Conservation (phyloP, 1,140 invertebrate genomes). For the Drosophila miranda region DNA sequence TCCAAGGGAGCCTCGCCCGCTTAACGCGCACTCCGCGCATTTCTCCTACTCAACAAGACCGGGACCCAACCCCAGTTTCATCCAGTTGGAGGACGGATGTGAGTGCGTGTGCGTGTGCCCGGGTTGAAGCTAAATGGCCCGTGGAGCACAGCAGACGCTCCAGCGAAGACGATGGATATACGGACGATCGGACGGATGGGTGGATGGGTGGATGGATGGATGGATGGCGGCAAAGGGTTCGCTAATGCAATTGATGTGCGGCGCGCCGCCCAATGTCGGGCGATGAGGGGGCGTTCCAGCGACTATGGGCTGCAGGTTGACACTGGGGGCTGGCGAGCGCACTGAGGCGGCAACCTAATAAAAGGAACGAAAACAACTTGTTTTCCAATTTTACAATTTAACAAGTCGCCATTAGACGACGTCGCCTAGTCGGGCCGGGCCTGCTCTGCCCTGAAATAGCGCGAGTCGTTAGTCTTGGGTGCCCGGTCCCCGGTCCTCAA, state of each 20-base stretch:
- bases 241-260: slow-evolving; percentile 62
- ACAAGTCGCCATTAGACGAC: slow-evolving; percentile 78
- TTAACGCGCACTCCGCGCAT: no score
- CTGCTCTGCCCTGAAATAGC: no score
- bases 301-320: not conserved
- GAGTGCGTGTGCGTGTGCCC: slow-evolving; percentile 28
- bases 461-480: slow-evolving; percentile 59
- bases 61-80: not conserved
- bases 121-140: slow-evolving; percentile 66
- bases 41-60: not conserved
- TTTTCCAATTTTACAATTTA: slow-evolving; percentile 82
- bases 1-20: not conserved
- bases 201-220: slow-evolving; percentile 17
- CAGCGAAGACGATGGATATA: slow-evolving; percentile 29
- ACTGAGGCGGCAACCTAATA: slow-evolving; percentile 79
- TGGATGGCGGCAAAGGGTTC: slow-evolving; percentile 7
- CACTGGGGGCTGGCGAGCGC: slow-evolving; percentile 33
- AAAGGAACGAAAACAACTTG: slow-evolving; percentile 81
- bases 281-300: slow-evolving; percentile 2
- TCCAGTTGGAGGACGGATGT: not conserved
- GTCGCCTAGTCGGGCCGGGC: slow-evolving; percentile 26
- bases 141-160: slow-evolving; percentile 50
- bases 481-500: not conserved
- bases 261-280: slow-evolving; percentile 1
- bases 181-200: slow-evolving; percentile 16